Evolutionary conservation across 2,888 invertebrate species (phyloP).

Genomic region (Pseudococcus jackbeardsleyi): DNA sequence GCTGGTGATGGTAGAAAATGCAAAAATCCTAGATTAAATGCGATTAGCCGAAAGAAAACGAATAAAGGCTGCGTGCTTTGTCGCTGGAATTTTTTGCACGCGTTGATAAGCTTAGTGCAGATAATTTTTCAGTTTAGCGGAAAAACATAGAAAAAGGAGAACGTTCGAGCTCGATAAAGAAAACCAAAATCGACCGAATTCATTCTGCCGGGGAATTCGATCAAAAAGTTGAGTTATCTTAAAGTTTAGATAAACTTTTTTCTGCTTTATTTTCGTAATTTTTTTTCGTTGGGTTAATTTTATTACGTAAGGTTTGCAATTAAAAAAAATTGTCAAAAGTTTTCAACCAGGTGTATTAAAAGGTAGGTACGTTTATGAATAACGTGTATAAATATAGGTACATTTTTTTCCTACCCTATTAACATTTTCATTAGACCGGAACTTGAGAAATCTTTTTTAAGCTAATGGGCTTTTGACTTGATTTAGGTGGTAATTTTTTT

Average conservation of each 20-base stretch:
- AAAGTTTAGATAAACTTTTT: conserved; percentile 1
- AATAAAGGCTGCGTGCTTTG: neutral
- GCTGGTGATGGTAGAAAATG: neutral
- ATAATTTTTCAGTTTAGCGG: conserved; percentile 21
- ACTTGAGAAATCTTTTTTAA: conserved; percentile 10
- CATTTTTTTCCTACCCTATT: conserved; percentile 20
- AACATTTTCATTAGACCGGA: conserved; percentile 9
- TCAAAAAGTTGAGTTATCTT: neutral
- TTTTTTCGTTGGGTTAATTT: neutral
- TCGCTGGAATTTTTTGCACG: neutral
- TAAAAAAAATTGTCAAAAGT: neutral
- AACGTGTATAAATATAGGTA: conserved; percentile 7
- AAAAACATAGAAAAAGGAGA: neutral
- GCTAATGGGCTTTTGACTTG: conserved; percentile 1
- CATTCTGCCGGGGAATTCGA: neutral
- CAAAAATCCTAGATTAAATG: conserved; percentile 15
- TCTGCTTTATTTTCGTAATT: neutral
- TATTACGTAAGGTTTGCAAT: neutral
- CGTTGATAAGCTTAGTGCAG: neutral
- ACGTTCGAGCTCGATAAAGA: neutral
- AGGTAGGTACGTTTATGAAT: neutral
- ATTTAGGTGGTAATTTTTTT: conserved; percentile 10
- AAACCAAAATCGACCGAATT: neutral
- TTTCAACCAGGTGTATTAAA: neutral
- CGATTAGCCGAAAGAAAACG: neutral